Percentiles rank a stretch among this genome's conserved stretches.
Conservation (phyloP, 2,888 invertebrate species). For the Sesia bembeciformis region DNA sequence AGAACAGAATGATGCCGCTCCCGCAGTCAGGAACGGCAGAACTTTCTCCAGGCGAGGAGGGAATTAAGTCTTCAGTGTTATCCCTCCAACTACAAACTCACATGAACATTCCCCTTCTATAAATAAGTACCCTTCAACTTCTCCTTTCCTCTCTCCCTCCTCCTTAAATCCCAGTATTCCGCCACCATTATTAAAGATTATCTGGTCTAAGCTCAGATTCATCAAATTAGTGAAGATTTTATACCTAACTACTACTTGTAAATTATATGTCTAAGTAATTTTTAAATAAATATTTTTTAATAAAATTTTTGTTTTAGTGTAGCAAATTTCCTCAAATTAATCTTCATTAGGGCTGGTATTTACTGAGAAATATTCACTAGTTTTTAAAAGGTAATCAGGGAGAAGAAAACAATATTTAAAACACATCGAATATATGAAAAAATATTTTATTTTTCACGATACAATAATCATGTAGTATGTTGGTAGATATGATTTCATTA, state of each 20-base stretch:
- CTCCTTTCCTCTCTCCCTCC: background rate
- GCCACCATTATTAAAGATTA: background rate
- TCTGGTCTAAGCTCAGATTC: slow-evolving; percentile 20
- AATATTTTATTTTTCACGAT: too few relatives aligned
- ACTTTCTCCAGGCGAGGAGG: slow-evolving; percentile 44
- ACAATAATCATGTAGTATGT: too few relatives aligned
- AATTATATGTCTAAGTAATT: slow-evolving; percentile 65
- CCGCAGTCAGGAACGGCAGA: slow-evolving; percentile 34
- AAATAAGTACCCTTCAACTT: background rate
- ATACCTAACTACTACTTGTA: slow-evolving; percentile 46
- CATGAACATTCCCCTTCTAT: background rate
- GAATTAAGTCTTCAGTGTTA: slow-evolving; percentile 21
- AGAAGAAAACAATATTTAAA: too few relatives aligned
- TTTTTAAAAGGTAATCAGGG: too few relatives aligned
- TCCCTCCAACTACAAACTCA: background rate
- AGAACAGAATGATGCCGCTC: slow-evolving; percentile 42
- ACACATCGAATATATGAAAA: too few relatives aligned
- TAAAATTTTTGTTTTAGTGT: slow-evolving; percentile 7
- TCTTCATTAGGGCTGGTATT: too few relatives aligned
- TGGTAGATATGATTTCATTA: too few relatives aligned
- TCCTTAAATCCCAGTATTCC: background rate
- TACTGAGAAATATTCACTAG: too few relatives aligned
- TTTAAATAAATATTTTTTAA: slow-evolving; percentile 56
- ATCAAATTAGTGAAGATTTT: slow-evolving; percentile 37
- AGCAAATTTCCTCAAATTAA: background rate